Evolutionary conservation across 2,797 vertebrate species (phyloP).

Genomic region (Ptychobarbus kaznakovi): DNA sequence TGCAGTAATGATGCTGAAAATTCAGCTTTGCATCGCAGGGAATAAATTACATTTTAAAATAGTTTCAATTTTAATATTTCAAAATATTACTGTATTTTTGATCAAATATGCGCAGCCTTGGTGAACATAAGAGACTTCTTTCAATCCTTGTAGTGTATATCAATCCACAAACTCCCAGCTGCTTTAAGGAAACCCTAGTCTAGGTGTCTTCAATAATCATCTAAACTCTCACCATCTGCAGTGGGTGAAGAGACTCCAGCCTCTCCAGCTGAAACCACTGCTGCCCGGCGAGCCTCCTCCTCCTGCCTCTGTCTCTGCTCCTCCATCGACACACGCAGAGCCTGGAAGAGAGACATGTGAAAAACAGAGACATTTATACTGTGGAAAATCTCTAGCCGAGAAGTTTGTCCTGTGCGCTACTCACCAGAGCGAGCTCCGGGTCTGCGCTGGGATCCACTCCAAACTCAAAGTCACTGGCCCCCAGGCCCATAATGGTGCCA

Average conservation of each 20-base stretch:
- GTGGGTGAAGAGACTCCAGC: conserved; percentile 80
- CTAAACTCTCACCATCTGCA: conserved; percentile 80
- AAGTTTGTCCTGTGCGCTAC: not conserved
- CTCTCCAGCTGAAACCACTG: conserved; percentile 86
- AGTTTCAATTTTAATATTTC: not conserved
- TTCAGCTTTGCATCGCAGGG: not conserved
- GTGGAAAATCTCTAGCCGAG: not conserved
- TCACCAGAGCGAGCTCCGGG: conserved; percentile 90
- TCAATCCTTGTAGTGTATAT: not conserved
- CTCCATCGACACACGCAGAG: conserved; percentile 95
- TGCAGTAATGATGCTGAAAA: not conserved
- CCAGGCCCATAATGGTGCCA: conserved; percentile 91
- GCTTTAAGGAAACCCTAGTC: not conserved
- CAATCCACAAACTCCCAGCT: not conserved
- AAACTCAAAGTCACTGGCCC: conserved; percentile 94
- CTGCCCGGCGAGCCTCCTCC: conserved; percentile 90
- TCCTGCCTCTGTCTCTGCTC: conserved; percentile 95
- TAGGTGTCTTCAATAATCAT: not conserved
- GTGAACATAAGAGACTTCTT: not conserved
- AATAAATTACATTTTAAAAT: not conserved
- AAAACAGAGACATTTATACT: not conserved
- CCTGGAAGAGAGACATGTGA: conserved; percentile 70
- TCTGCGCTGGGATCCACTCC: conserved; percentile 94
- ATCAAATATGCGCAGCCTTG: not conserved
- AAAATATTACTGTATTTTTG: not conserved